Base-by-base conservation (phyloP, 2,888 invertebrate species). In the Eristalis arbustorum region DNA sequence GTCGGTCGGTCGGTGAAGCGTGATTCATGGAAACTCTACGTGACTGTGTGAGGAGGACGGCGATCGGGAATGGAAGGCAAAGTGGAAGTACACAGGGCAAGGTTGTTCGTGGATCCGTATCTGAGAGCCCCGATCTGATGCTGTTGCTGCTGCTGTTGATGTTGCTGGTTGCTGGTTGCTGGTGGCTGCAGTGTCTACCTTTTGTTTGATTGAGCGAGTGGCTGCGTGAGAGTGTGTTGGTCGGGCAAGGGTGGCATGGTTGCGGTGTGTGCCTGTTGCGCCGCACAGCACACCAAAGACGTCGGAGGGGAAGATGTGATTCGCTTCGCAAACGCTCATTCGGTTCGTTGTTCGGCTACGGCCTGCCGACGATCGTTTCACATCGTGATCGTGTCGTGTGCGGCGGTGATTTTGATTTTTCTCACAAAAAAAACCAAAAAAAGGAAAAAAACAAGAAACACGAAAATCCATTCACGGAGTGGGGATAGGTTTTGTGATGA, bases 81-180 rank as follows among this genome's bases (percentile, higher is more conserved):
- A 87, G 83, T 83, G 75, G 83, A 87, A 79, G 78, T 83, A 87
- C 87, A 87, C 78, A 83, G 87, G 87, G 87, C 87, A 87, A 87
- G 87, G 87, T 87, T 87, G 87, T 87, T 74, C 67, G 62, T 71
- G 71, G 64, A 78, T 68, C 68, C 64, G 67, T 63, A 73, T 75
- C 71, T 67, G 63, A 69, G 42, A 67, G 25, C 13, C 23, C n/a
- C 37, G 72, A 73, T 78, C 22, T 66, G 63, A 28, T 22, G 40
- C 61, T 74, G 64, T 13, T 64, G 66, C 18, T 31, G 34, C 11
- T 31, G 63, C 14, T 31, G 31, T 31, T 31, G 31, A 31, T 31
- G 4, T n/a, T 56, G 59, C n/a, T n/a, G n/a, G n/a, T 4, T 31
- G 63, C 14, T 31, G 31, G n/a, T n/a, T n/a, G n/a, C n/a, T n/a